These are phyloP conservation scores for Penaeus indicus DNA, from an alignment of 1,140 invertebrate species.

Conservation along the genomic window DNA sequence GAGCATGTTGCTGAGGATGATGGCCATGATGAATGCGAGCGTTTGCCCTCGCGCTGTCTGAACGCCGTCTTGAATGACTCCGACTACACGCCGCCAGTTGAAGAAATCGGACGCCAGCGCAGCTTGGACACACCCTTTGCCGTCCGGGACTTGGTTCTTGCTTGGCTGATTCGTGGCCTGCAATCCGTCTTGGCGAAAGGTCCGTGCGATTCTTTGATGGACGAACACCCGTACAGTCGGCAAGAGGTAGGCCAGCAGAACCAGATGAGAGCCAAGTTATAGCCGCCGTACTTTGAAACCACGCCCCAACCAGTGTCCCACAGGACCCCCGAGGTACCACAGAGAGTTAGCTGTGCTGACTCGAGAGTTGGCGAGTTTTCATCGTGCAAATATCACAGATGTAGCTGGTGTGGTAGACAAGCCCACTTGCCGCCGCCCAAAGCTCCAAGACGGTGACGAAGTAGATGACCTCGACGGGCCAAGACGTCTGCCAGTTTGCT, in stretches of 20 bases:
- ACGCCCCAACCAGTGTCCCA: slow-evolving; percentile 57
- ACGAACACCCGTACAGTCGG: slow-evolving; percentile 48
- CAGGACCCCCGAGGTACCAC: slow-evolving; percentile 60
- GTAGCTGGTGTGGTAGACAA: slow-evolving; percentile 59
- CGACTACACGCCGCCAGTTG: slow-evolving; percentile 54
- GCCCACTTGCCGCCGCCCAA: slow-evolving; percentile 58
- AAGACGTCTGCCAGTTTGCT: slow-evolving; percentile 51
- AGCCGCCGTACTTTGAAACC: slow-evolving; percentile 48
- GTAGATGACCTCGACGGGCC: slow-evolving; percentile 55
- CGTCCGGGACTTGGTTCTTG: neutral
- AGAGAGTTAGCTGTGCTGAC: slow-evolving; percentile 59
- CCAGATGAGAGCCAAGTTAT: slow-evolving; percentile 55
- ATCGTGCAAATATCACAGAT: slow-evolving; percentile 58
- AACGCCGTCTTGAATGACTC: slow-evolving; percentile 64
- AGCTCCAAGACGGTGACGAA: slow-evolving; percentile 47
- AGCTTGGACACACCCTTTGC: slow-evolving; percentile 8
- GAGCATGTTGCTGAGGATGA: slow-evolving; percentile 53
- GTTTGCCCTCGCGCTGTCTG: slow-evolving; percentile 51
- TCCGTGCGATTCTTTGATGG: slow-evolving; percentile 63
- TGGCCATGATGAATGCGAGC: slow-evolving; percentile 44
- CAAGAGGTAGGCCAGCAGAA: slow-evolving; percentile 42
- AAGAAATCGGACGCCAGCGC: slow-evolving; percentile 56
- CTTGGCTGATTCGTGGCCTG: slow-evolving; percentile 36
- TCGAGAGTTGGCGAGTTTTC: slow-evolving; percentile 48
- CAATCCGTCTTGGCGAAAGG: slow-evolving; percentile 53